A percentile compares a stretch with the other conserved stretches of the same genome.
Evolutionary conservation across 2,113 vertebrate species (phyloP).

Genomic region (Cebidichthys violaceus): DNA sequence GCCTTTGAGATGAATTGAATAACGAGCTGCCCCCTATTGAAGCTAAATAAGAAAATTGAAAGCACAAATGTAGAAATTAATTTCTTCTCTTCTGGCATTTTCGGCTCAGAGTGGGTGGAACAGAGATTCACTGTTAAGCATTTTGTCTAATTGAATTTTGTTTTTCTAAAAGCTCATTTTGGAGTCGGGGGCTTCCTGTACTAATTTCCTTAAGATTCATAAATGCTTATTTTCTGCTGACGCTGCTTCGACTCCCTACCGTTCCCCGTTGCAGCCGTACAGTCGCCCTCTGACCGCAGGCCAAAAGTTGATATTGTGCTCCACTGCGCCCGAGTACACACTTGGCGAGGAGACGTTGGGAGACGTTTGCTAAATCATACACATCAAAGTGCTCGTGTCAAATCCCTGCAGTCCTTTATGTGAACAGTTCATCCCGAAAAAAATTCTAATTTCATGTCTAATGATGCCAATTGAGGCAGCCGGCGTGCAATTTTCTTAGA

Average conservation of each 20-base stretch:
- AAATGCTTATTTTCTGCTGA: conserved; percentile 3
- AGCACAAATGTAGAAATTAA: conserved; percentile 64
- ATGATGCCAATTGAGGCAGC: conserved; percentile 62
- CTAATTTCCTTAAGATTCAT: neutral
- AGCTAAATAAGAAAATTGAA: conserved; percentile 70
- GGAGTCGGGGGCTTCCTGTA: neutral
- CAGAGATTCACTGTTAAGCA: conserved; percentile 58
- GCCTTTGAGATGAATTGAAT: conserved; percentile 60
- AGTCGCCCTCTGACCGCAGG: conserved; percentile 20
- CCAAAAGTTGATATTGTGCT: conserved; percentile 46
- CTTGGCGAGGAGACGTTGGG: conserved; percentile 36
- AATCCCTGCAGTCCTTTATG: conserved; percentile 56
- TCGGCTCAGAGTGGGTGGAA: conserved; percentile 22
- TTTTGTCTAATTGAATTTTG: conserved; percentile 66
- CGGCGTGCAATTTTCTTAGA: conserved; percentile 50
- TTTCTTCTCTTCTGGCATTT: conserved; percentile 46
- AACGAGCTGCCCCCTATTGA: conserved; percentile 50
- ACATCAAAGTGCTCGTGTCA: conserved; percentile 43
- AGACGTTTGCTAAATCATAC: conserved; percentile 35
- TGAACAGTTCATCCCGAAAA: conserved; percentile 56
- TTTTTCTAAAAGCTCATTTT: conserved; percentile 34
- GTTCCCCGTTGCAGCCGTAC: neutral
- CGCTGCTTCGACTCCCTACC: neutral
- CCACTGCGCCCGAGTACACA: conserved; percentile 27
- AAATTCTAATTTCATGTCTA: conserved; percentile 72